Evolutionary conservation across 2,888 invertebrate species (phyloP).

Genomic region (Ormyrus pomaceus): DNA sequence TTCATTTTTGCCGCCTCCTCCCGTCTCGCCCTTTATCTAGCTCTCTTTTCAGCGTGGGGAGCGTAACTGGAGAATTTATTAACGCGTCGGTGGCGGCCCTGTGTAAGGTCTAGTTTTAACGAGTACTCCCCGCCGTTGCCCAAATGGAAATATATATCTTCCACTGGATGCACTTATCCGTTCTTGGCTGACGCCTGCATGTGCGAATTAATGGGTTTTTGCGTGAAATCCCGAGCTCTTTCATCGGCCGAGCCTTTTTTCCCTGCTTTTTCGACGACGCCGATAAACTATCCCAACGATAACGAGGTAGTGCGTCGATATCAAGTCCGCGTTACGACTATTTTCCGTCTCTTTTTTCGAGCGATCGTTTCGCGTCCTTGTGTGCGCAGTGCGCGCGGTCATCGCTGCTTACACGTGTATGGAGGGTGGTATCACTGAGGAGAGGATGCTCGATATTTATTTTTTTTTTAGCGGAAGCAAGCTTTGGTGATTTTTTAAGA

Average conservation of each 20-base stretch:
- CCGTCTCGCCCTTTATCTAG: slow-evolving; percentile 1
- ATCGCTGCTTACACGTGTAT: background rate
- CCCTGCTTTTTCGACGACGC: slow-evolving; percentile 61
- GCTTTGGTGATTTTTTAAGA: no score
- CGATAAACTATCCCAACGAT: slow-evolving; percentile 67
- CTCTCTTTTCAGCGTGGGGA: slow-evolving; percentile 30
- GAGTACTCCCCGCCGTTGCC: slow-evolving; percentile 61
- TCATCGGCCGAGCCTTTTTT: slow-evolving; percentile 56
- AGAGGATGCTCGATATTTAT: no score
- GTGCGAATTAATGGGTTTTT: slow-evolving; percentile 72
- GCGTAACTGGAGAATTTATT: slow-evolving; percentile 62
- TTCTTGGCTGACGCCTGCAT: slow-evolving; percentile 73
- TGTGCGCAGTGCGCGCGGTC: no score
- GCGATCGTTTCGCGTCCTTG: no score
- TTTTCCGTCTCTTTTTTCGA: background rate
- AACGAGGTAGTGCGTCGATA: slow-evolving; percentile 62
- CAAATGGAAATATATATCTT: slow-evolving; percentile 74
- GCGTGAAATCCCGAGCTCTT: slow-evolving; percentile 49
- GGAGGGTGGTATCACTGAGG: no score
- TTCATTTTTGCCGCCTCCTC: background rate
- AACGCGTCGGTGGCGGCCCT: slow-evolving; percentile 56
- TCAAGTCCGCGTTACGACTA: slow-evolving; percentile 4
- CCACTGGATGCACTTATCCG: slow-evolving; percentile 72
- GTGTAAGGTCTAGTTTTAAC: slow-evolving; percentile 69
- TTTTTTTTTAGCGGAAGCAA: no score